Evolutionary conservation across 2,888 invertebrate species (phyloP).

Genomic region (Podabrus alpinus): DNA sequence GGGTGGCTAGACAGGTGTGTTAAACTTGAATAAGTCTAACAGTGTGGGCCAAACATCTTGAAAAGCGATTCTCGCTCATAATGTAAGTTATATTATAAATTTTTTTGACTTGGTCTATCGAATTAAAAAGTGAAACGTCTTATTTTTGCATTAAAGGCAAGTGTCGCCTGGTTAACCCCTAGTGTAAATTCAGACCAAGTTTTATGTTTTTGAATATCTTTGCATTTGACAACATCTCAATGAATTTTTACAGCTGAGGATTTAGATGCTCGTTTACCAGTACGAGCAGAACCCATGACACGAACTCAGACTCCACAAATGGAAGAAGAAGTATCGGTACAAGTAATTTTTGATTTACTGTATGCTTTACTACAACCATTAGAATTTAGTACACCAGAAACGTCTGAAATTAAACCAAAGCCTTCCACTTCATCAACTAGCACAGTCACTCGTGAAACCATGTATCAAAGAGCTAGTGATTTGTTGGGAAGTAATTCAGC

Average conservation of each 20-base stretch:
- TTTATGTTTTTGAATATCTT: no score
- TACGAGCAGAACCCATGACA: slow-evolving; percentile 65
- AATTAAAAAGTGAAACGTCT: no score
- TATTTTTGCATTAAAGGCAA: no score
- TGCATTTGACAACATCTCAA: background rate
- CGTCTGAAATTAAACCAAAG: slow-evolving; percentile 3
- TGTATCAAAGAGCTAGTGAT: slow-evolving; percentile 39
- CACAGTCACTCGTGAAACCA: slow-evolving; percentile 25
- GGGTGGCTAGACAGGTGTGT: no score
- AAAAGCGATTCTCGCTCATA: no score
- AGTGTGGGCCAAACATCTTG: no score
- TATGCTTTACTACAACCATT: slow-evolving; percentile 66
- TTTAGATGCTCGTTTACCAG: slow-evolving; percentile 65
- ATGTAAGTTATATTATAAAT: no score
- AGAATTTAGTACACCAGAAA: slow-evolving; percentile 32
- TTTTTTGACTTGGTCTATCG: no score
- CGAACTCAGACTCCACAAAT: slow-evolving; percentile 57
- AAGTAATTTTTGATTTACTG: slow-evolving; percentile 68
- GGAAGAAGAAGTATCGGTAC: slow-evolving; percentile 61
- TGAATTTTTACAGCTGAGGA: slow-evolving; percentile 52
- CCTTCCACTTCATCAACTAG: slow-evolving; percentile 1
- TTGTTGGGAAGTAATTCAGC: slow-evolving; percentile 33
- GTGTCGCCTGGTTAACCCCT: no score
- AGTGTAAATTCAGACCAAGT: no score
- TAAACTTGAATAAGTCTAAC: no score